Conservation (phyloP, 2,797 vertebrate genomes). For the Aldrovandia affinis region DNA sequence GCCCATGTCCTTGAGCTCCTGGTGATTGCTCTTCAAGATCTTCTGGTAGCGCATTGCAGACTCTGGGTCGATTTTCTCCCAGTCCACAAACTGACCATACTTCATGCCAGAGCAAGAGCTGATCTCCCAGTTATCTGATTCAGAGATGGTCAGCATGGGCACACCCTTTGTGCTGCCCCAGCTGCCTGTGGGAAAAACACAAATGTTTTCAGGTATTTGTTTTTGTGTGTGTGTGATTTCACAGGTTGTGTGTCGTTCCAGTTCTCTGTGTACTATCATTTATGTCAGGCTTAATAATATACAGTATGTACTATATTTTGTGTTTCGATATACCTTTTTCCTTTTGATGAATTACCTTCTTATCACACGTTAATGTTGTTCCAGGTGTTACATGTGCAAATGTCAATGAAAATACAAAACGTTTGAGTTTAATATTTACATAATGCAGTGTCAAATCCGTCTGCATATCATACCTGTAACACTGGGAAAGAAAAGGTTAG, state of each 20-base stretch:
- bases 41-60: conserved; percentile 54
- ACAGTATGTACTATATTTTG: too few relatives aligned
- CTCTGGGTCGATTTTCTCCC: conserved; percentile 77
- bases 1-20: conserved; percentile 79
- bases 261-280: not conserved
- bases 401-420: too few relatives aligned
- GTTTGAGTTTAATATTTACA: not conserved
- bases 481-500: too few relatives aligned
- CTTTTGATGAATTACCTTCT: not conserved
- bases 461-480: not conserved
- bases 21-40: conserved; percentile 63
- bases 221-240: not conserved
- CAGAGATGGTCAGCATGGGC: conserved; percentile 75
- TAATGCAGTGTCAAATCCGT: not conserved
- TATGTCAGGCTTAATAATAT: not conserved
- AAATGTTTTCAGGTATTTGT: not conserved
- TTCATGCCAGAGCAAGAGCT: conserved; percentile 67
- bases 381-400: not conserved
- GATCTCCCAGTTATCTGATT: conserved; percentile 78
- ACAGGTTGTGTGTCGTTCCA: not conserved
- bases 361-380: not conserved
- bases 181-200: conserved; percentile 52
- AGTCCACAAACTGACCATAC: conserved; percentile 83
- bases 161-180: conserved; percentile 59
- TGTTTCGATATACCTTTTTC: not conserved